Percentiles rank a stretch among this genome's conserved stretches.
Evolutionary conservation across 2,113 vertebrate genomes (phyloP).

Genomic region (Oreochromis spilurus): DNA sequence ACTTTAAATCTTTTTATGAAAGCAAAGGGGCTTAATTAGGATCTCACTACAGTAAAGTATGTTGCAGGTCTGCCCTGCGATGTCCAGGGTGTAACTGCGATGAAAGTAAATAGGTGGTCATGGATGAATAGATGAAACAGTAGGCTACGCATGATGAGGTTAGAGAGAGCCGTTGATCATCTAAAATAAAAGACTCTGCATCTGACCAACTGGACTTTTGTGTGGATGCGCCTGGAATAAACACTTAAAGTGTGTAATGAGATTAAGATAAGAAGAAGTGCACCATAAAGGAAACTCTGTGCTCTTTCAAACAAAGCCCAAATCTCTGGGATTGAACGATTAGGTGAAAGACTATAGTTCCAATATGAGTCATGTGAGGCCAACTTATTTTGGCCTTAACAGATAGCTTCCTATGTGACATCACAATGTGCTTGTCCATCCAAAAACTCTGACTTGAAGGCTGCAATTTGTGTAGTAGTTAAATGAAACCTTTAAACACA

Average conservation of each 20-base stretch:
- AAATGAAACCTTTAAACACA: background rate
- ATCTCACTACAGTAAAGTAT: background rate
- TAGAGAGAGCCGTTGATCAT: background rate
- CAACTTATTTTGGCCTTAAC: background rate
- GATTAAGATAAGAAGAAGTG: background rate
- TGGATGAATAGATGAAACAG: background rate
- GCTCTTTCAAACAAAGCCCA: background rate
- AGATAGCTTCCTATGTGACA: background rate
- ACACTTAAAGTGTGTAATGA: background rate
- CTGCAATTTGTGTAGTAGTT: background rate
- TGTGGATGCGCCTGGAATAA: background rate
- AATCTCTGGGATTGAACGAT: background rate
- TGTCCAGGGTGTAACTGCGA: background rate
- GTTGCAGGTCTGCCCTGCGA: background rate
- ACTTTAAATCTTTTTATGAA: background rate
- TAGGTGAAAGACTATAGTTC: background rate
- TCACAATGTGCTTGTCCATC: background rate
- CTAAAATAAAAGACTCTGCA: background rate
- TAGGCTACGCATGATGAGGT: background rate
- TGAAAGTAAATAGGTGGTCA: background rate
- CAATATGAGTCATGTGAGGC: background rate
- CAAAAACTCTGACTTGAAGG: background rate
- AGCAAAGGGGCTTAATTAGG: background rate
- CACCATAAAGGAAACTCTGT: background rate
- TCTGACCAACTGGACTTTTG: background rate